Percentiles rank a stretch among this genome's conserved stretches.
Conservation (phyloP, 30 jellyfish, hydroid and myxozoan species). For the Turritopsis rubra region DNA sequence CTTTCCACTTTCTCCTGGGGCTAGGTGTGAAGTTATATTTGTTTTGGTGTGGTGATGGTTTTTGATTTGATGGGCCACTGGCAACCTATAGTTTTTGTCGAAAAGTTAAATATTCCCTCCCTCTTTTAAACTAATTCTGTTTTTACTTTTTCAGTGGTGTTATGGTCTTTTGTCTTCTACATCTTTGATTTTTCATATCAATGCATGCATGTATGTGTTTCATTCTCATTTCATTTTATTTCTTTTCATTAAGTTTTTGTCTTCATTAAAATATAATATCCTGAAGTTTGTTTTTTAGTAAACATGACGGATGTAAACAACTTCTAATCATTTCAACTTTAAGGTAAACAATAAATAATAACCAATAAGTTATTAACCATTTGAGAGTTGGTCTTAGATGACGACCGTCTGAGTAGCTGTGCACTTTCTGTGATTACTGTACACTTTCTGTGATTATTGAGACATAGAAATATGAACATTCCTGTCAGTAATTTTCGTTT, state of each 20-base stretch:
- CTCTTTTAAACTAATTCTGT: no score
- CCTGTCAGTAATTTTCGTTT: background rate
- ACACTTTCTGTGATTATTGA: no score
- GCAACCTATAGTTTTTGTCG: no score
- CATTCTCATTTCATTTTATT: background rate
- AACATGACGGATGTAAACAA: conserved; percentile 13
- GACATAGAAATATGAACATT: no score
- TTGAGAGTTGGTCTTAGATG: no score
- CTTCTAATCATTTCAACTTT: conserved; percentile 13
- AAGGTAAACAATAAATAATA: conserved; percentile 20
- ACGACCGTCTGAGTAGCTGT: no score
- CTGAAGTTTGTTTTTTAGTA: conserved; percentile 25
- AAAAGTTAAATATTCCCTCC: no score
- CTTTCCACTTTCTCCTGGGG: background rate
- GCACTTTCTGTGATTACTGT: no score
- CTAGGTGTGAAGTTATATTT: background rate
- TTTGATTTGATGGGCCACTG: no score
- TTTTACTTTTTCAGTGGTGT: conserved; percentile 34
- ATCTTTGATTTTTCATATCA: conserved; percentile 7
- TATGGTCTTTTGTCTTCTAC: conserved; percentile 35
- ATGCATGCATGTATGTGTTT: conserved; percentile 24
- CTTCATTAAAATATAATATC: background rate
- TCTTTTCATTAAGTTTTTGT: background rate
- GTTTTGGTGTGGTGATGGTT: no score
- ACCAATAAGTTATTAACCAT: no score